phyloP scores from a whole-genome alignment of 1,140 invertebrate species.

The Asbolus verrucosus region DNA sequence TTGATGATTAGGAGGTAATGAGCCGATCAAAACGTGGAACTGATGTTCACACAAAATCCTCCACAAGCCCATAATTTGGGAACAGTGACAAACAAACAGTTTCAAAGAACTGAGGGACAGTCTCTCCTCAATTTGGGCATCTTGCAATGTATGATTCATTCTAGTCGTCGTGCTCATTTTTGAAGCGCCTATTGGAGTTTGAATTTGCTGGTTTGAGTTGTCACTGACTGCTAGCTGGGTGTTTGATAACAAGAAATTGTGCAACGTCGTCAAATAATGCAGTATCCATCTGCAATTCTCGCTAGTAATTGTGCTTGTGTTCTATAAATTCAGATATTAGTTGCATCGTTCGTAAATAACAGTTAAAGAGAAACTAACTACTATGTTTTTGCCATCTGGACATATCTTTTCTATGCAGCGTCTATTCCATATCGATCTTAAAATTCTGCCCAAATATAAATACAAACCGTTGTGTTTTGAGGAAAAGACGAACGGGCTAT shows the following conservation, averaged over 20 bases:
- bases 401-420: constrained; percentile 76
- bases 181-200: constrained; percentile 39
- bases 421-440: constrained; percentile 84
- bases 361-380: constrained; percentile 66
- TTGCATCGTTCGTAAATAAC: too few relatives aligned
- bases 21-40: constrained; percentile 84
- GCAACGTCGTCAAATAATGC: constrained; percentile 72
- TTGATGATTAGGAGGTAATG: constrained; percentile 72
- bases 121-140: constrained; percentile 69
- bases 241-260: constrained; percentile 75
- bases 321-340: constrained; percentile 54
- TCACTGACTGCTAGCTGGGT: constrained; percentile 65
- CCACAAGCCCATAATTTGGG: constrained; percentile 95
- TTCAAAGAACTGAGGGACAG: constrained; percentile 81
- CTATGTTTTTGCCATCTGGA: constrained; percentile 70
- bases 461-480: constrained; percentile 95
- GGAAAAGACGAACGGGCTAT: constrained; percentile 72
- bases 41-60: constrained; percentile 93
- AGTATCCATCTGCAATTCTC: constrained; percentile 73
- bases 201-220: constrained; percentile 21
- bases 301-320: constrained; percentile 67
- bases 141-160: constrained; percentile 58
- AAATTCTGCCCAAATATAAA: constrained; percentile 87
- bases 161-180: constrained; percentile 47
- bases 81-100: constrained; percentile 81